phyloP scores from a whole-genome alignment of 2,888 invertebrate genomes.

The Epistrophe grossulariae region DNA sequence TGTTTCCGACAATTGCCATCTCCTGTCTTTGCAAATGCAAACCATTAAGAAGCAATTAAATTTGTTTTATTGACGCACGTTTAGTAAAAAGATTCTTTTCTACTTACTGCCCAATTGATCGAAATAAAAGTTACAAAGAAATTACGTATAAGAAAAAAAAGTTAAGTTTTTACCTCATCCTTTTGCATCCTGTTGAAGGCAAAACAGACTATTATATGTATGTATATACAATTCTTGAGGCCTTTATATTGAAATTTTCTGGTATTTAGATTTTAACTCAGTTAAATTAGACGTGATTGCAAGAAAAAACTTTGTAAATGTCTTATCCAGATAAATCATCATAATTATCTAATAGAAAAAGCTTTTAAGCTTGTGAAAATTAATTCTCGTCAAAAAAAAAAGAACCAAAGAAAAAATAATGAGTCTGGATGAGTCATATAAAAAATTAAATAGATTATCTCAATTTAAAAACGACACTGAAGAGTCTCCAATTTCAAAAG shows the following conservation, averaged over 20 bases:
- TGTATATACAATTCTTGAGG: neutral
- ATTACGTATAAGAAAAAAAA: neutral
- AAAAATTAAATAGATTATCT: too few relatives aligned
- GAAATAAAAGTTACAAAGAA: neutral
- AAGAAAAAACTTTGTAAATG: too few relatives aligned
- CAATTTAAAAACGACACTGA: too few relatives aligned
- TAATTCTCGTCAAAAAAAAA: too few relatives aligned
- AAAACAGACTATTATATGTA: neutral
- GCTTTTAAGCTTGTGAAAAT: too few relatives aligned
- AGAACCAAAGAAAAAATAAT: too few relatives aligned
- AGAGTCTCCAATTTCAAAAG: too few relatives aligned
- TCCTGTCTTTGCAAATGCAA: neutral
- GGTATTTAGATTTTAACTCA: too few relatives aligned
- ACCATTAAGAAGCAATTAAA: constrained; percentile 24
- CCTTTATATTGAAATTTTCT: neutral
- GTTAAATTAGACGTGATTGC: too few relatives aligned
- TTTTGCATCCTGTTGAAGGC: neutral
- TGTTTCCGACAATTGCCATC: constrained; percentile 6
- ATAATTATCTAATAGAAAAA: too few relatives aligned
- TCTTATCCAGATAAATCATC: too few relatives aligned
- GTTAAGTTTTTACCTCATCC: neutral
- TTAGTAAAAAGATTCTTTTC: neutral
- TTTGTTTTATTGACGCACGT: neutral
- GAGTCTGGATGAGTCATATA: too few relatives aligned
- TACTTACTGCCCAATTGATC: neutral